Evolutionary conservation across 1,140 invertebrate genomes (phyloP).

Genomic region (Drosophila athabasca): DNA sequence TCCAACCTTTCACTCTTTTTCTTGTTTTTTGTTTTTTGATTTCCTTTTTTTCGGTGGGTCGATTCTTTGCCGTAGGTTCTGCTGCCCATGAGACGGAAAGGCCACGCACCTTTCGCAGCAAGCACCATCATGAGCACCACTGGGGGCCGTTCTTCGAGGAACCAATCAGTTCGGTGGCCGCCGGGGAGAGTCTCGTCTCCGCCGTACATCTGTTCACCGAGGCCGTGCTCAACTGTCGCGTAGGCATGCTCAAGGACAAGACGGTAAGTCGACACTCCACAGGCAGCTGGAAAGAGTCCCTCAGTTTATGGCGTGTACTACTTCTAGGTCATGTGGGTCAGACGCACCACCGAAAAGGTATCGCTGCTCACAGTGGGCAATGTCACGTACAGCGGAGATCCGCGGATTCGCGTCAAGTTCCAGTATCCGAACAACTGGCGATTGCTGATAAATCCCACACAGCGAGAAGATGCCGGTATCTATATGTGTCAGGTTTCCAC

Average conservation of each 20-base stretch:
- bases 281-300: background rate
- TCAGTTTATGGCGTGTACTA: background rate
- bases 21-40: too few species aligned
- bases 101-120: constrained; percentile 85
- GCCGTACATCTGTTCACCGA: constrained; percentile 90
- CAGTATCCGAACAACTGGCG: constrained; percentile 94
- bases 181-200: constrained; percentile 85
- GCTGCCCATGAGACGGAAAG: constrained; percentile 84
- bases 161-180: constrained; percentile 66
- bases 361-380: constrained; percentile 91
- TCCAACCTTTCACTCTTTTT: background rate
- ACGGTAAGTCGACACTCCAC: constrained; percentile 86
- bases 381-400: constrained; percentile 89
- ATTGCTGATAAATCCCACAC: constrained; percentile 90
- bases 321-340: constrained; percentile 91
- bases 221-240: constrained; percentile 91
- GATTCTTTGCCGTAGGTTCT: constrained; percentile 66
- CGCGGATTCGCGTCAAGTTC: constrained; percentile 88
- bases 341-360: constrained; percentile 88
- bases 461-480: constrained; percentile 89
- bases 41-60: too few species aligned
- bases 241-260: constrained; percentile 93
- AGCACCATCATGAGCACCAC: constrained; percentile 86
- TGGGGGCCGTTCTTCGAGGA: constrained; percentile 92
- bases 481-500: constrained; percentile 95